These are phyloP conservation scores for Helobdella robusta DNA, from an alignment of 2,888 invertebrate genomes.

Conservation along the genomic window DNA sequence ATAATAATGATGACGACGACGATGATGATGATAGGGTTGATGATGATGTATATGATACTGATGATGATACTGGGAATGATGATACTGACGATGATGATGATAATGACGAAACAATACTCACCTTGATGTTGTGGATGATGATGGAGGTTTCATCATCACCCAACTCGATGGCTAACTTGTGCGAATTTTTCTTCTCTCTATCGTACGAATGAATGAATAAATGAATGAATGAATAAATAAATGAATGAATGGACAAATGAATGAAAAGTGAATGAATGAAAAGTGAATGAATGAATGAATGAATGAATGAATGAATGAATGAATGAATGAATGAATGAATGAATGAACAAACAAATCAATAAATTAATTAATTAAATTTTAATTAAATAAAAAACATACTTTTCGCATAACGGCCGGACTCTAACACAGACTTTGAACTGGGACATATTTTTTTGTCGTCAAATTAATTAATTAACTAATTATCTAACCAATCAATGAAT, in stretches of 20 bases:
- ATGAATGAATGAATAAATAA: too few species aligned
- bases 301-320: background rate
- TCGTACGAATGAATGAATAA: background rate
- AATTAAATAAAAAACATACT: too few species aligned
- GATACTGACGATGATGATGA: background rate
- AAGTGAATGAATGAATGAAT: background rate
- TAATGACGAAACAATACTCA: too few species aligned
- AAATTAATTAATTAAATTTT: too few species aligned
- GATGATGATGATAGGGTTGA: background rate
- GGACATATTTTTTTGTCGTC: too few species aligned
- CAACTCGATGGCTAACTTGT: background rate
- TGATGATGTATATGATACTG: background rate
- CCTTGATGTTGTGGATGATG: conserved; percentile 9
- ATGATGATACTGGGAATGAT: background rate
- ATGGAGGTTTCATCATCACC: conserved; percentile 14
- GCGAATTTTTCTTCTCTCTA: background rate
- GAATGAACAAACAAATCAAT: background rate
- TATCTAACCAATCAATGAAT: too few species aligned
- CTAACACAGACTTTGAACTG: conserved; percentile 17
- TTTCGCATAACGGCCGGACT: conserved; percentile 10
- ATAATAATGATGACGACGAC: background rate
- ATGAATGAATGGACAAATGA: background rate
- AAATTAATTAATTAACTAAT: too few species aligned
- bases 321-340: background rate
- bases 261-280: background rate